Base-by-base conservation (phyloP, 2,797 vertebrate species). In the Gobionotothen gibberifrons region DNA sequence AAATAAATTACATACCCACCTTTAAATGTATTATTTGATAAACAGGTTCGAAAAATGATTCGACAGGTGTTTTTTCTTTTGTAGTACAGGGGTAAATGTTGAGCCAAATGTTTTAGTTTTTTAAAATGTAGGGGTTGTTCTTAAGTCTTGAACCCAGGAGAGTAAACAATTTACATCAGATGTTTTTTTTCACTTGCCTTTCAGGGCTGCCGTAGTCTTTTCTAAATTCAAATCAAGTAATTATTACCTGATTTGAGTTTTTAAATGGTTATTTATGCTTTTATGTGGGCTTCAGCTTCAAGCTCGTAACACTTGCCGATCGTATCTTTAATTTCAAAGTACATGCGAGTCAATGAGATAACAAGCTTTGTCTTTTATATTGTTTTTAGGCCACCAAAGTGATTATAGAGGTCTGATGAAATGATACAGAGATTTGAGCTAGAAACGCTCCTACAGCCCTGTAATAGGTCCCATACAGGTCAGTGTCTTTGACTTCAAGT, bases 361-460 rank as follows among this genome's bases (percentile, higher is more conserved):
- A 65, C 65, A 63, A 29, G 15, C 26, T 64, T 64, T 57, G 36
- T 56, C 51, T n/a, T 72, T 3, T 56, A 5, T 15, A n/a, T 43
- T 64, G 63, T 76, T 74, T 76, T 73, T 53, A 79, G 67, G 72
- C 78, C 59, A 77, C 61, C 54, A 17, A 49, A 47, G 80, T 70
- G 79, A 74, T 70, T 61, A 70, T 19, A 62, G 56, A 51, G 68
- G 66, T 76, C 74, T 44, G 19, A 66, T 74, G 67, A 79, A 56
- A 57, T 53, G 17, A 71, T 65, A 57, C 32, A 39, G 26, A 48
- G 43, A 13, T 58, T 70, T 54, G 12, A 76, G 29, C 59, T 81
- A 64, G 12, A 70, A 69, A 84, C 67, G 62, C 76, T 55, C 52
- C 52, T 60, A 40, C 47, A 81, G 80, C 69, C 77, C 78, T 81